Conservation (phyloP, 1,140 invertebrate species). For the Uloborus diversus region DNA sequence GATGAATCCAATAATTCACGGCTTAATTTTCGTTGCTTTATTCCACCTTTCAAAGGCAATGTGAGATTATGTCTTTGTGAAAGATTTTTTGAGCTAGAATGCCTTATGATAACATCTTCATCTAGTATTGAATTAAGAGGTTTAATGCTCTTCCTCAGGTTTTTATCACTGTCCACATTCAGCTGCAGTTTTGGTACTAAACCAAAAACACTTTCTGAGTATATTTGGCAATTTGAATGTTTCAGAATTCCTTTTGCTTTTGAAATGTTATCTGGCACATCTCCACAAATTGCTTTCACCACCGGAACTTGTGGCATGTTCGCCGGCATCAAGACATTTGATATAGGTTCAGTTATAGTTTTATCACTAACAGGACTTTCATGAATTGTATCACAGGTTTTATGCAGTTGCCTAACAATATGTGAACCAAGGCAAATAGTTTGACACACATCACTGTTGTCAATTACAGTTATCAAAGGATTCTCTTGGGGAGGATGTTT, state of each 20-base stretch:
- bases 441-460: not conserved
- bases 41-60: too few species aligned
- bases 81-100: too few species aligned
- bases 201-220: not conserved
- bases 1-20: too few species aligned
- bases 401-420: conserved; percentile 25
- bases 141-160: too few species aligned
- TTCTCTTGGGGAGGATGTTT: conserved; percentile 20
- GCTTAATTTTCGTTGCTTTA: too few species aligned
- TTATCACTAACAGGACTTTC: too few species aligned
- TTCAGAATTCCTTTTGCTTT: conserved; percentile 18
- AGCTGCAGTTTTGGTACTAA: not conserved
- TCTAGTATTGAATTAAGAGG: too few species aligned
- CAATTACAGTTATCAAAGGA: not conserved
- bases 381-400: conserved; percentile 9
- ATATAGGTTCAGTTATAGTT: too few species aligned
- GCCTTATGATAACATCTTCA: too few species aligned
- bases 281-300: conserved; percentile 12
- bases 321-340: too few species aligned
- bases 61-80: too few species aligned
- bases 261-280: not conserved
- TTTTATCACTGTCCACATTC: too few species aligned
- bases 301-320: not conserved
- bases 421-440: not conserved
- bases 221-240: conserved; percentile 4